Base-by-base conservation (phyloP, 2,888 invertebrate species). In the Hemicrepidius hirtus region DNA sequence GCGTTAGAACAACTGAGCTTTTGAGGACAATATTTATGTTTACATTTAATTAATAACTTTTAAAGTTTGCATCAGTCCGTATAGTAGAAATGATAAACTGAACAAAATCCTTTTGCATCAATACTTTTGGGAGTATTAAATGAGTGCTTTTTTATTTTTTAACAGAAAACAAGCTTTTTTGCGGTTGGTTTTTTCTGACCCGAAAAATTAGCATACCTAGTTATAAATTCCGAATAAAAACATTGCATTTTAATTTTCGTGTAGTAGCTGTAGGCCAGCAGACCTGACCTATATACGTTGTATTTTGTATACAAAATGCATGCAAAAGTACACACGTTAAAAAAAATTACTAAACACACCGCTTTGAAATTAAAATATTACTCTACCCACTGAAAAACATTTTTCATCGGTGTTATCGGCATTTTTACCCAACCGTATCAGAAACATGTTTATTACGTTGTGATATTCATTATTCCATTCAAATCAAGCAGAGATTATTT, bases 341-440 rank as follows among this genome's bases (percentile, higher is more conserved):
- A 46, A 63, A 24, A 60, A 57, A 57, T 57, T 37, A 5, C 10
- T 32, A 57, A 35, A 57, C 57, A 13, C 32, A 32, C 35, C 32
- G 10, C 35, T 21, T 18, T 7, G 1, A 57, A 57, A 57, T 57
- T 57, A 57, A 67, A 67, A 67, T 59, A 60, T 68, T 59, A 28
- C 59, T 13, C 24, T 55, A 21, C 44, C 32, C 41, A 28, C 10
- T 21, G 18, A 65, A 66, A 65, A 64, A 67, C 59, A 67, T 67
- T 67, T 67, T 67, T 59, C 67, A 67, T 20, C 2, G 10, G 46
- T 32, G 57, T 59, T 67, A 59, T 67, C 67, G 49, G 44, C 46
- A 32, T 67, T 46, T 46, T 18, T 67, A 37, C 53, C 50, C 50
- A 21, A 12, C 35, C 41, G 7, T 53, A 49, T 49, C 65, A 65